These are phyloP conservation scores for Dasysyrphus albostriatus DNA, from an alignment of 2,888 invertebrate species.

Conservation along the genomic window DNA sequence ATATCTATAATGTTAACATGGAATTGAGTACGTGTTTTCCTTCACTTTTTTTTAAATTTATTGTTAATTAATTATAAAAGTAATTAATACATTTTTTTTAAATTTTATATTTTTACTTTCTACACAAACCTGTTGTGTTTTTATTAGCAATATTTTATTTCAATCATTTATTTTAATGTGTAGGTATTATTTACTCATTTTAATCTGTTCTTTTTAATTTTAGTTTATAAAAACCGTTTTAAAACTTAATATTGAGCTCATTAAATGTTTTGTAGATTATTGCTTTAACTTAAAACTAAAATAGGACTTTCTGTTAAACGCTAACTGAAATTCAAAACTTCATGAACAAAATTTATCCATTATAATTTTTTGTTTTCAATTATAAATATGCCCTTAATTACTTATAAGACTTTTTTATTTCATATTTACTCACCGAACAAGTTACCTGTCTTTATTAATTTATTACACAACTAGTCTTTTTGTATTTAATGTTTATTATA, in stretches of 20 bases:
- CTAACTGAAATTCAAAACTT: conserved; percentile 60
- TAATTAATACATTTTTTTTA: conserved; percentile 46
- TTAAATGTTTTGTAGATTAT: conserved; percentile 50
- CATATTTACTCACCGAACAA: conserved; percentile 69
- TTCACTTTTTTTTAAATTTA: conserved; percentile 72
- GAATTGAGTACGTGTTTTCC: conserved; percentile 82
- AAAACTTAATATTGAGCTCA: conserved; percentile 41
- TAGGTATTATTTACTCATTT: conserved; percentile 23
- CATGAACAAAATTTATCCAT: conserved; percentile 36
- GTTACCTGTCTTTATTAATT: conserved; percentile 48
- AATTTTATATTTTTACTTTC: conserved; percentile 41
- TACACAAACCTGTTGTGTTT: conserved; percentile 57
- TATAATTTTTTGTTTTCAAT: conserved; percentile 40
- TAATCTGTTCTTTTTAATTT: conserved; percentile 9
- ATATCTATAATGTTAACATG: conserved; percentile 84
- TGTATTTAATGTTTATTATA: conserved; percentile 71
- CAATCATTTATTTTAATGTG: conserved; percentile 40
- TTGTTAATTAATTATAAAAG: conserved; percentile 59
- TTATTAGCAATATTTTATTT: too few species aligned
- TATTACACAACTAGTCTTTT: conserved; percentile 57
- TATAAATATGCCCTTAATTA: conserved; percentile 50
- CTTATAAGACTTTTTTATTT: conserved; percentile 48
- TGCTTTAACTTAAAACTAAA: conserved; percentile 74
- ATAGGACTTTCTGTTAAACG: conserved; percentile 59
- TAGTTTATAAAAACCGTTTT: conserved; percentile 45